These are phyloP conservation scores for Nesogale talazaci DNA, from an alignment of 2,113 vertebrate genomes.

Conservation along the genomic window DNA sequence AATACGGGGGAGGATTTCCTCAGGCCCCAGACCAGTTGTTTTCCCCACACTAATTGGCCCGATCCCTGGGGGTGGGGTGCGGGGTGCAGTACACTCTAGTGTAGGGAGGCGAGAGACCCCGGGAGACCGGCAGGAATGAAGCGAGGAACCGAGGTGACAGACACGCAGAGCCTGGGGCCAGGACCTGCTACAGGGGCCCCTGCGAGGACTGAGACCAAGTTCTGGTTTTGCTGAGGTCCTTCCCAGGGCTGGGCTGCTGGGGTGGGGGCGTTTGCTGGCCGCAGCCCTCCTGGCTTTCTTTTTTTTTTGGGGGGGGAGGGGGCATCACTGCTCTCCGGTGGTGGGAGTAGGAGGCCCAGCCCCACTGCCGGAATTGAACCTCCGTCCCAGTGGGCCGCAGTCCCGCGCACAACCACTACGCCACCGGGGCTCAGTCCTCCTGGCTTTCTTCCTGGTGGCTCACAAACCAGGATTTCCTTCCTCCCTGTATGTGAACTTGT, in stretches of 20 bases:
- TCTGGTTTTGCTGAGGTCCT: background rate
- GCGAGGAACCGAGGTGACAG: background rate
- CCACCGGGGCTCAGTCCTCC: background rate
- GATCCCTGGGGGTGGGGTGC: background rate
- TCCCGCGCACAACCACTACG: no score
- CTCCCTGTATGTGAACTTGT: background rate
- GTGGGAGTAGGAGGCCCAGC: no score
- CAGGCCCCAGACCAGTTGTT: background rate
- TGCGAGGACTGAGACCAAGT: background rate
- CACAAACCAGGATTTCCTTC: background rate
- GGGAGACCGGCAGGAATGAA: background rate
- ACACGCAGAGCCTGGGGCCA: background rate
- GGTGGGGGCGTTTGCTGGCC: background rate
- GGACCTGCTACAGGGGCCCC: background rate
- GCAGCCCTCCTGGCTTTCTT: background rate
- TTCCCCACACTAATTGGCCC: background rate
- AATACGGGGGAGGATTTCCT: slow-evolving; percentile 1
- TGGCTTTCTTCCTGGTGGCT: background rate
- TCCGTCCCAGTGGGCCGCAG: no score
- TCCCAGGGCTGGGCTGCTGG: background rate
- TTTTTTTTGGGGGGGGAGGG: no score
- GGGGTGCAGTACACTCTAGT: no score
- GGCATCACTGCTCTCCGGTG: no score
- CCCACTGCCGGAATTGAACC: no score
- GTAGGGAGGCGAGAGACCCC: background rate